Percentiles rank a stretch among this genome's conserved stretches.
Evolutionary conservation across 1,140 invertebrate species (phyloP).

Genomic region (Tetranychus urticae): DNA sequence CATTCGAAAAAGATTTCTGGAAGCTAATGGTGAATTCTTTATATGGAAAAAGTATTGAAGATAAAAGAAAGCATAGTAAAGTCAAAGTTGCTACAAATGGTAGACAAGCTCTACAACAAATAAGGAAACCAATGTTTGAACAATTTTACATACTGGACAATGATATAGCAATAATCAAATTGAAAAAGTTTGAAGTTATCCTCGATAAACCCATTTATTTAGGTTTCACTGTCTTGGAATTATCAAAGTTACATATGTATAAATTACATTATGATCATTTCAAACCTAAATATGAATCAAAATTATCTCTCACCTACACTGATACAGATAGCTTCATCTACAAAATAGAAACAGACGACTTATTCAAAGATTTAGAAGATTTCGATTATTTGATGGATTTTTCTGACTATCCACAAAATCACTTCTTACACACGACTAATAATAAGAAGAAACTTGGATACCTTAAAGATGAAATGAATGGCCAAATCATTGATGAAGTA

Average conservation of each 20-base stretch:
- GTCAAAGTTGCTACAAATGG: constrained; percentile 19
- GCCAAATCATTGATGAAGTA: constrained; percentile 20
- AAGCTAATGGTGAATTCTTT: constrained; percentile 24
- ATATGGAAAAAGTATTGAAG: constrained; percentile 27
- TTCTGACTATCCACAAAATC: constrained; percentile 11
- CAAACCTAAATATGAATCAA: constrained; percentile 11
- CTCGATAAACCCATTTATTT: constrained; percentile 17
- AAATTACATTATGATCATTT: constrained; percentile 17
- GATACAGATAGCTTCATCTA: constrained; percentile 12
- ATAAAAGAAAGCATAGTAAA: constrained; percentile 22
- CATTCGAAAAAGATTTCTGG: constrained; percentile 18
- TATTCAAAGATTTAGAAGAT: constrained; percentile 11
- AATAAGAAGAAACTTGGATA: constrained; percentile 27
- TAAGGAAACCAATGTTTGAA: constrained; percentile 22
- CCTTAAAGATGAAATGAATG: constrained; percentile 26
- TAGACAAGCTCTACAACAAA: constrained; percentile 17
- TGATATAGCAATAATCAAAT: constrained; percentile 8
- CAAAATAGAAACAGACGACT: constrained; percentile 9
- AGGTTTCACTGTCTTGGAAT: constrained; percentile 14
- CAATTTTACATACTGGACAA: constrained; percentile 12
- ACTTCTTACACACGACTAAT: constrained; percentile 9
- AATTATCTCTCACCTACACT: constrained; percentile 8
- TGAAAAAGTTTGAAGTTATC: constrained; percentile 10
- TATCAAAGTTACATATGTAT: constrained; percentile 16
- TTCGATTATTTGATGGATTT: constrained; percentile 9